Evolutionary conservation across 2,888 invertebrate species (phyloP).

Genomic region (Ochropacha duplaris): DNA sequence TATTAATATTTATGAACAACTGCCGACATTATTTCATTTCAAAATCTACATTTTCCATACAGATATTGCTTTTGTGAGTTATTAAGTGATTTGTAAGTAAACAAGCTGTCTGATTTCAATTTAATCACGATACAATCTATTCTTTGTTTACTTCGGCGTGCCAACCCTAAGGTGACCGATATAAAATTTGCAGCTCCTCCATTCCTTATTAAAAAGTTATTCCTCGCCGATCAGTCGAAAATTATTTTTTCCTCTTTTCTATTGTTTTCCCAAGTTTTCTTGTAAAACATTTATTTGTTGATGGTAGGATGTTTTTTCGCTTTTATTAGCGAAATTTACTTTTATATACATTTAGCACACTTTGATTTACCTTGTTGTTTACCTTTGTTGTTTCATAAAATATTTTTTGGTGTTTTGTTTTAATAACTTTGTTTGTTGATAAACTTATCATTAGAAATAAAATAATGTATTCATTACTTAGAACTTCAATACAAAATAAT

Average conservation of each 20-base stretch:
- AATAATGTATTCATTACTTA: too few relatives aligned
- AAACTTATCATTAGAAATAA: too few relatives aligned
- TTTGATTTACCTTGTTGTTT: background rate
- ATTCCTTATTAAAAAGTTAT: conserved; percentile 39
- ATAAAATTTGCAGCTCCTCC: conserved; percentile 15
- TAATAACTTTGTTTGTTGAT: background rate
- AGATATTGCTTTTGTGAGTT: conserved; percentile 38
- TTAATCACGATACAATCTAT: conserved; percentile 36
- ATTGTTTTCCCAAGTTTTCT: conserved; percentile 39
- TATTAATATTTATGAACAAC: conserved; percentile 42
- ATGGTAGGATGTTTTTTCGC: conserved; percentile 13
- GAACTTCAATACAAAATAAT: too few relatives aligned
- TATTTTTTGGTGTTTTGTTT: background rate
- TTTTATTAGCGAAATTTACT: background rate
- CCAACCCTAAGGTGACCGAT: background rate
- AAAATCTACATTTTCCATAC: conserved; percentile 31
- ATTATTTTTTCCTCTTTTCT: conserved; percentile 43
- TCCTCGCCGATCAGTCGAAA: conserved; percentile 57
- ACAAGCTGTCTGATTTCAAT: conserved; percentile 35
- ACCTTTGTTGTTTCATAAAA: background rate
- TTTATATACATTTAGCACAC: background rate
- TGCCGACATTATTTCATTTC: conserved; percentile 34
- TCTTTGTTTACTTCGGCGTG: conserved; percentile 16
- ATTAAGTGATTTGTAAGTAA: conserved; percentile 44
- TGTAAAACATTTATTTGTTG: conserved; percentile 50